Percentiles rank a stretch among this genome's conserved stretches.
phyloP scores from a whole-genome alignment of 1,140 invertebrate species.

The Brachystomella parvula region DNA sequence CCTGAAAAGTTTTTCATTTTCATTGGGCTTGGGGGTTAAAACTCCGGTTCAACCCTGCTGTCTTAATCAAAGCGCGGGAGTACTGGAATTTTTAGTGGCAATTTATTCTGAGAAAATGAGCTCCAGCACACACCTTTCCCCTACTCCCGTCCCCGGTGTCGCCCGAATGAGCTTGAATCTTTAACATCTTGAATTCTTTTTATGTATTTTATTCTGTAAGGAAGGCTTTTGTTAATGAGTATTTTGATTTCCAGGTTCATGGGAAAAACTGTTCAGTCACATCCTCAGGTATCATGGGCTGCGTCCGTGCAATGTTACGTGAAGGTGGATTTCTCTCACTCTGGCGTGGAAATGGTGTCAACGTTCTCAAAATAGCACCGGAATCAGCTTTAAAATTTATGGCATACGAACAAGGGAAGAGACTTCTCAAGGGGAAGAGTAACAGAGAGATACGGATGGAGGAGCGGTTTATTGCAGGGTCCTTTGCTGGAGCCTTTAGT shows the following conservation, averaged over 20 bases:
- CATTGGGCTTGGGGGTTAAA: too few relatives aligned
- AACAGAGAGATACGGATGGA: conserved; percentile 69
- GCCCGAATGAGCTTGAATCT: neutral
- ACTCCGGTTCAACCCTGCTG: too few relatives aligned
- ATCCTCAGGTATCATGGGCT: conserved; percentile 40
- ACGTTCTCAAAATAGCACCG: conserved; percentile 93
- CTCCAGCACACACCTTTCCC: too few relatives aligned
- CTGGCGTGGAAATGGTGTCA: conserved; percentile 88
- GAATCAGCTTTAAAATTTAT: conserved; percentile 97
- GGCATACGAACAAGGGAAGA: conserved; percentile 92
- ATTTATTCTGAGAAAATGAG: too few relatives aligned
- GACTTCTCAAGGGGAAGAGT: conserved; percentile 60
- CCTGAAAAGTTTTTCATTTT: too few relatives aligned
- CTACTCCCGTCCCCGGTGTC: too few relatives aligned
- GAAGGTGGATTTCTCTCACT: conserved; percentile 70
- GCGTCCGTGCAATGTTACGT: conserved; percentile 70
- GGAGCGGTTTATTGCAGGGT: conserved; percentile 89
- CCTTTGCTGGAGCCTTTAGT: conserved; percentile 86
- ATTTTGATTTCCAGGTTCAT: conserved; percentile 54
- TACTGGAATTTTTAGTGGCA: too few relatives aligned
- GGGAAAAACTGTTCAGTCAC: conserved; percentile 52
- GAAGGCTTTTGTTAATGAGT: conserved; percentile 14
- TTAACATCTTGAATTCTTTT: neutral
- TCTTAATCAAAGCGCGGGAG: too few relatives aligned
- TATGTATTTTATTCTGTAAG: neutral